Conservation (phyloP, 2,113 vertebrate species). For the Cheilinus undulatus region DNA sequence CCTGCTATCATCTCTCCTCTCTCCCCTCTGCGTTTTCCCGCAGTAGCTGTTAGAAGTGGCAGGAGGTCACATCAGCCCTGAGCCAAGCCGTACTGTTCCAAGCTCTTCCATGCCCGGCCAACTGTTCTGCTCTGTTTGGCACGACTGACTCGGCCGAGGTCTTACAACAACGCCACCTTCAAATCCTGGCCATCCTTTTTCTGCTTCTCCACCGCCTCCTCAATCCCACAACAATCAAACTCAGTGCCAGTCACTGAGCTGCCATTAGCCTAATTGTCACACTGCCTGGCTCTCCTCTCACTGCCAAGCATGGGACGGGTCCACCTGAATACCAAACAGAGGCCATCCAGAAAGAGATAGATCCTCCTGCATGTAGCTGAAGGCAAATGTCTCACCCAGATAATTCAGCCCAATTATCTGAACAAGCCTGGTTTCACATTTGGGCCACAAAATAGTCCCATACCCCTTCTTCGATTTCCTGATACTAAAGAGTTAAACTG, state of each 20-base stretch:
- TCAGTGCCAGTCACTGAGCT: conserved; percentile 34
- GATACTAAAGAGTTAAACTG: conserved; percentile 27
- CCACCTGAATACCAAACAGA: conserved; percentile 49
- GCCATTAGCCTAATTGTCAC: conserved; percentile 68
- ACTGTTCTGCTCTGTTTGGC: conserved; percentile 75
- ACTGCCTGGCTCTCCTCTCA: conserved; percentile 42
- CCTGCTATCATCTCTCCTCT: background rate
- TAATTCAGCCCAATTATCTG: conserved; percentile 43
- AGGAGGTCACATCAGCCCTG: conserved; percentile 62
- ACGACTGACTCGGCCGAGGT: conserved; percentile 57
- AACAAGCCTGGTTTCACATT: conserved; percentile 30
- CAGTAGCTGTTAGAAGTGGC: conserved; percentile 44
- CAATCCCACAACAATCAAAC: conserved; percentile 50
- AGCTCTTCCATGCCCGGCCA: conserved; percentile 40
- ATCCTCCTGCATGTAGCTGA: conserved; percentile 33
- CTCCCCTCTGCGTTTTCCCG: conserved; percentile 19
- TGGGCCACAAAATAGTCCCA: conserved; percentile 22
- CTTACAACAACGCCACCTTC: conserved; percentile 29
- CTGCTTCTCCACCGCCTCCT: conserved; percentile 34
- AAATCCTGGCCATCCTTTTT: conserved; percentile 23
- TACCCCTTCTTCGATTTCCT: conserved; percentile 17
- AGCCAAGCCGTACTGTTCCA: conserved; percentile 42
- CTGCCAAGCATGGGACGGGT: conserved; percentile 44
- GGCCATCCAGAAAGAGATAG: conserved; percentile 34
- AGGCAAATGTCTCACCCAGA: conserved; percentile 19